Conservation (phyloP, 2,113 vertebrate genomes). For the Varanus salvator region DNA sequence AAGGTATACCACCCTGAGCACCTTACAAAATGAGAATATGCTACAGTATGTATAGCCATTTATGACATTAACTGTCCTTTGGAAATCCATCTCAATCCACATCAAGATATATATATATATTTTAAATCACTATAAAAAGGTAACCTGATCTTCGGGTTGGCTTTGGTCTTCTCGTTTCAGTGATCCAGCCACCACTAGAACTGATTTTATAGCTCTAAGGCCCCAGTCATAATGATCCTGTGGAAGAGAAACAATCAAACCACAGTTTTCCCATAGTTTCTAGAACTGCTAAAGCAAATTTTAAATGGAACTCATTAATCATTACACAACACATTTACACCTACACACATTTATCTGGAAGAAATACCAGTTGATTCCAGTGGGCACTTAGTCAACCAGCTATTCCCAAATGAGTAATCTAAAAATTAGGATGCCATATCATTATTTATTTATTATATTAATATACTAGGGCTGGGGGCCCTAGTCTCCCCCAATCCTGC, state of each 20-base stretch:
- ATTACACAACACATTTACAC: neutral
- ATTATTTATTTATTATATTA: neutral
- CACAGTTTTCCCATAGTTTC: neutral
- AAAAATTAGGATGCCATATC: neutral
- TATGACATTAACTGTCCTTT: constrained; percentile 10
- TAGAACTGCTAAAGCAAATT: neutral
- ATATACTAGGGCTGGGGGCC: neutral
- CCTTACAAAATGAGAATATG: neutral
- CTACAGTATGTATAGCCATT: neutral
- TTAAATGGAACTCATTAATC: fast-evolving
- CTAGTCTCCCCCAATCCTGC: neutral
- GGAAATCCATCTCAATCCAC: neutral
- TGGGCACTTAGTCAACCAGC: neutral
- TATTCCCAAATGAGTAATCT: neutral
- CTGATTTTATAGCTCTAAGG: constrained; percentile 81
- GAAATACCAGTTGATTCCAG: neutral
- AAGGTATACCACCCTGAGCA: neutral
- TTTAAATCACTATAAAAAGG: neutral
- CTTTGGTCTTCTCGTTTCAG: constrained; percentile 79
- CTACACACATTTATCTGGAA: neutral
- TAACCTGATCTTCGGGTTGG: constrained; percentile 81
- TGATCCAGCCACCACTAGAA: constrained; percentile 79
- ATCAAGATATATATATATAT: too few species aligned
- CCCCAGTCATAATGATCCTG: constrained; percentile 82
- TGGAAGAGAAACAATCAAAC: neutral